Evolutionary conservation across 1,140 invertebrate genomes (phyloP).

Genomic region (Drosophila leontia): DNA sequence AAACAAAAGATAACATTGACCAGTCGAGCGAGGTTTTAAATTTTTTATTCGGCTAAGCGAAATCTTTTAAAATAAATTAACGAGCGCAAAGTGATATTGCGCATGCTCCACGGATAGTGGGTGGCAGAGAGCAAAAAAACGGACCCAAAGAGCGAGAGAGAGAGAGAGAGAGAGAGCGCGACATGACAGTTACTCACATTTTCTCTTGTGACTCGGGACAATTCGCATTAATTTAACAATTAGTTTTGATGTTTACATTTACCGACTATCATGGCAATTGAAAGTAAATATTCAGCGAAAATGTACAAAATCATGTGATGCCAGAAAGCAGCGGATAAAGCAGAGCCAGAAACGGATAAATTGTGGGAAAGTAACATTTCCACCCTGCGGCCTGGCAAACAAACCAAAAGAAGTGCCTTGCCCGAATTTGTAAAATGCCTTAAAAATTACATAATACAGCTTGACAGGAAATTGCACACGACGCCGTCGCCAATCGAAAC

Average conservation of each 20-base stretch:
- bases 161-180: slow-evolving; percentile 22
- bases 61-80: slow-evolving; percentile 47
- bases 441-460: slow-evolving; percentile 73
- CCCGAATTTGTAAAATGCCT: slow-evolving; percentile 54
- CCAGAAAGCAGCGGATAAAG: slow-evolving; percentile 4
- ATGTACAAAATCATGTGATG: slow-evolving; percentile 62
- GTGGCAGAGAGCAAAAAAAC: slow-evolving; percentile 42
- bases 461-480: slow-evolving; percentile 18
- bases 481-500: slow-evolving; percentile 13
- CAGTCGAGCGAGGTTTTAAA: slow-evolving; percentile 59
- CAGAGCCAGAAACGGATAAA: slow-evolving; percentile 10
- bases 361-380: slow-evolving; percentile 9
- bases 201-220: slow-evolving; percentile 68
- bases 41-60: slow-evolving; percentile 19
- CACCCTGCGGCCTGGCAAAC: slow-evolving; percentile 24
- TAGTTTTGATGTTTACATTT: slow-evolving; percentile 66
- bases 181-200: slow-evolving; percentile 59
- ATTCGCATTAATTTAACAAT: slow-evolving; percentile 76
- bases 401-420: slow-evolving; percentile 63
- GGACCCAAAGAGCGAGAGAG: slow-evolving; percentile 6
- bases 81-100: slow-evolving; percentile 42
- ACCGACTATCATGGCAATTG: slow-evolving; percentile 12
- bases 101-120: slow-evolving; percentile 57
- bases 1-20: slow-evolving; percentile 56
- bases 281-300: slow-evolving; percentile 22